phyloP scores from a whole-genome alignment of 1,140 invertebrate genomes.

The Oscheius sp. region DNA sequence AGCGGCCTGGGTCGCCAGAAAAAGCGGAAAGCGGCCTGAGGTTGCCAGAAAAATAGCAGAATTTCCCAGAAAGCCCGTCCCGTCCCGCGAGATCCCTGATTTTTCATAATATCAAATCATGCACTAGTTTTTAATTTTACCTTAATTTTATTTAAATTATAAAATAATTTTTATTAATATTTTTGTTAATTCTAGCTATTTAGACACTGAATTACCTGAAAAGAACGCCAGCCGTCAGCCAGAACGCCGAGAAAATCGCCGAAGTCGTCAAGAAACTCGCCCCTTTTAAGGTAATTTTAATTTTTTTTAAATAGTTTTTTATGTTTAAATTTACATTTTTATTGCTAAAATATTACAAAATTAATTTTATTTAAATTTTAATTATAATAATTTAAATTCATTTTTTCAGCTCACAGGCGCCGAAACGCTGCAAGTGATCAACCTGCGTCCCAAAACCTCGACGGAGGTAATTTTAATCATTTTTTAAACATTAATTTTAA shows the following conservation, averaged over 20 bases:
- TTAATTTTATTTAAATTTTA: neutral
- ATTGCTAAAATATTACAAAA: neutral
- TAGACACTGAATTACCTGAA: conserved; percentile 22
- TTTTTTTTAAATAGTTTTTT: neutral
- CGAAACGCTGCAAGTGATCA: conserved; percentile 31
- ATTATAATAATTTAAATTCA: neutral
- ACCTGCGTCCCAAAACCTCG: conserved; percentile 13
- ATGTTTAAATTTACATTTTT: too few relatives aligned
- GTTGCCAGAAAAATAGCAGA: too few relatives aligned
- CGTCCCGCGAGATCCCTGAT: too few relatives aligned
- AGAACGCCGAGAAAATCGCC: conserved; percentile 9
- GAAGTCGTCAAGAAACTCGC: conserved; percentile 6
- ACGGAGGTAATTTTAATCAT: conserved; percentile 13
- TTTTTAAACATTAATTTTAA: neutral
- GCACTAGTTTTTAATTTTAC: too few relatives aligned
- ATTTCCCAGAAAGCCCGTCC: neutral
- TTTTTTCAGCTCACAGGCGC: conserved; percentile 26
- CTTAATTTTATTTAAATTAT: neutral
- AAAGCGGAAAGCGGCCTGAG: too few relatives aligned
- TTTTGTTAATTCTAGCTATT: neutral
- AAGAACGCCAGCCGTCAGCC: conserved; percentile 8
- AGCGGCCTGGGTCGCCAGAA: too few relatives aligned
- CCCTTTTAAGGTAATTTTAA: conserved; percentile 19
- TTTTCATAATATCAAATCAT: too few relatives aligned
- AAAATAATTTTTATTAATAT: neutral